Conservation (phyloP, 2,888 invertebrate genomes). For the Macrosiphum euphorbiae region DNA sequence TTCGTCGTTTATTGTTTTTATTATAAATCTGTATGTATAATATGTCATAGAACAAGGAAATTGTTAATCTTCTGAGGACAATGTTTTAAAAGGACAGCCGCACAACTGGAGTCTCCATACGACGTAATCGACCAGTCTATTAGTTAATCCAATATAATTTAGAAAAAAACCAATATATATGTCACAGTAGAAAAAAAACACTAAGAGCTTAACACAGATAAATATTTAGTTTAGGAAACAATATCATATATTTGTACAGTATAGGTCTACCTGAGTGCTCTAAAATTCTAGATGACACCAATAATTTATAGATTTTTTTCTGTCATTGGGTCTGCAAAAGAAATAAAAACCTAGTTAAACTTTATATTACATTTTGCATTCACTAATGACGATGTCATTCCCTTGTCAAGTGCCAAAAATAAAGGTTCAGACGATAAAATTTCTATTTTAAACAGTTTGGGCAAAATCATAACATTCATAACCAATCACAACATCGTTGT, state of each 20-base stretch:
- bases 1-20: background rate
- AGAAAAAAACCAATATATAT: background rate
- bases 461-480: background rate
- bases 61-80: background rate
- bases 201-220: background rate
- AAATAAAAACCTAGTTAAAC: background rate
- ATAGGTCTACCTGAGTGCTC: background rate
- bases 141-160: background rate
- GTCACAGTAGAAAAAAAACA: background rate
- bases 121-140: background rate
- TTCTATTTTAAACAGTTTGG: background rate
- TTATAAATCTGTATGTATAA: background rate
- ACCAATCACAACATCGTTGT: background rate
- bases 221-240: slow-evolving; percentile 13
- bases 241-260: background rate
- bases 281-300: background rate
- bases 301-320: background rate
- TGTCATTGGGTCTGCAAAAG: slow-evolving; percentile 8
- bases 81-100: background rate
- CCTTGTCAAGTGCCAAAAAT: background rate
- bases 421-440: background rate
- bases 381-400: background rate
- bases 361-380: background rate
- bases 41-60: background rate
- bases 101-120: background rate